A percentile compares a stretch with the other conserved stretches of the same genome.
Conservation (phyloP, 2,888 invertebrate genomes). For the Alitta virens region DNA sequence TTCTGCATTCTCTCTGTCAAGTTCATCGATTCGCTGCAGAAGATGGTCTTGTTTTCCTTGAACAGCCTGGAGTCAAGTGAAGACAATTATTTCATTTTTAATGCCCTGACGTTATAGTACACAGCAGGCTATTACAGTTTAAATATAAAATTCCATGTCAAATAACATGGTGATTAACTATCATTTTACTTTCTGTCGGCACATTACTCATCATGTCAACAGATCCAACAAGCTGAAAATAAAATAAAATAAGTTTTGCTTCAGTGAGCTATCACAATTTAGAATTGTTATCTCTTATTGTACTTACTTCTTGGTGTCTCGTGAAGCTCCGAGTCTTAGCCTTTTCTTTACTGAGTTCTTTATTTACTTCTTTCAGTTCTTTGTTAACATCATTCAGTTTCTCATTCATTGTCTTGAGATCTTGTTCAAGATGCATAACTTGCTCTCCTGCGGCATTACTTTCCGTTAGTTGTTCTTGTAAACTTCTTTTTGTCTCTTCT, state of each 20-base stretch:
- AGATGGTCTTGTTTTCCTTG: constrained; percentile 48
- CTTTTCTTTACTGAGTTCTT: constrained; percentile 42
- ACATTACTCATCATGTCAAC: no score
- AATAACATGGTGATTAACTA: no score
- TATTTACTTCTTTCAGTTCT: constrained; percentile 34
- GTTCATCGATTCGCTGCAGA: constrained; percentile 38
- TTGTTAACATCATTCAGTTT: background rate
- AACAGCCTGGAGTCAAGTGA: constrained; percentile 40
- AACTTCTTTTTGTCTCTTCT: constrained; percentile 23
- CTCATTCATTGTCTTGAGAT: background rate
- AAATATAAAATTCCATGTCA: no score
- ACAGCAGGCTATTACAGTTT: no score
- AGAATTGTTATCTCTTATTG: no score
- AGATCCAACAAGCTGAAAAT: no score
- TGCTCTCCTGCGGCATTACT: constrained; percentile 33
- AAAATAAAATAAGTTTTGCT: no score
- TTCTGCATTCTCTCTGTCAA: constrained; percentile 47
- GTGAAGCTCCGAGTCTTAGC: constrained; percentile 43
- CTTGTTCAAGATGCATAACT: constrained; percentile 17
- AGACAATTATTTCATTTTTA: background rate
- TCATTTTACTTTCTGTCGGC: no score
- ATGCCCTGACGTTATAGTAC: background rate
- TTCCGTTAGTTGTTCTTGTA: constrained; percentile 37
- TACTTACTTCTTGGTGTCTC: constrained; percentile 46
- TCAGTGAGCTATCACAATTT: no score